Evolutionary conservation across 2,113 vertebrate genomes (phyloP).

Genomic region (Embiotoca jacksoni): DNA sequence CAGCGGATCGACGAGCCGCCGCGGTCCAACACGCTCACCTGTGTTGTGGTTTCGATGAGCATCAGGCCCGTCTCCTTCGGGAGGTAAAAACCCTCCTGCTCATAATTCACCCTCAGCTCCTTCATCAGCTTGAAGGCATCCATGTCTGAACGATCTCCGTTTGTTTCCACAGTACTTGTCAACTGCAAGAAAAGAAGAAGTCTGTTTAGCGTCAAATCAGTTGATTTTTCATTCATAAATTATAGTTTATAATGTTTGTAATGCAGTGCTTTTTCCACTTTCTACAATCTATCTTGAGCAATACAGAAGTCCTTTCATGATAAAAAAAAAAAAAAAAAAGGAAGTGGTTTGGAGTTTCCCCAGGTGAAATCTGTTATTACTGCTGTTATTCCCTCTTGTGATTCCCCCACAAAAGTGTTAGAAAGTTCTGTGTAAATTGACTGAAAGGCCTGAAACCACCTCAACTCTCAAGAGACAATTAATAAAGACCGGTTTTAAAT

Average conservation of each 20-base stretch:
- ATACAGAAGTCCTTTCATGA: too few species aligned
- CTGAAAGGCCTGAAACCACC: too few species aligned
- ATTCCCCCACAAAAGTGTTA: too few species aligned
- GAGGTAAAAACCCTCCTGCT: slow-evolving; percentile 90
- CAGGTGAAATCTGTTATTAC: background rate
- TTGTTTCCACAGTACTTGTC: slow-evolving; percentile 39
- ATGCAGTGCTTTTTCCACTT: too few species aligned
- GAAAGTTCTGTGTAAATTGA: too few species aligned
- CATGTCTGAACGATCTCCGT: slow-evolving; percentile 64
- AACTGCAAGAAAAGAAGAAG: slow-evolving; percentile 24
- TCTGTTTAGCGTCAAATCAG: too few species aligned
- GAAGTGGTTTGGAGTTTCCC: background rate
- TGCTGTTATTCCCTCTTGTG: too few species aligned
- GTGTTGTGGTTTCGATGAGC: slow-evolving; percentile 88
- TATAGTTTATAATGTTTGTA: too few species aligned
- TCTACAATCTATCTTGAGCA: background rate
- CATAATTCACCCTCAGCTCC: slow-evolving; percentile 90
- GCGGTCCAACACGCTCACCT: slow-evolving; percentile 78
- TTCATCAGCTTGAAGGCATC: slow-evolving; percentile 91
- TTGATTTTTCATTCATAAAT: too few species aligned
- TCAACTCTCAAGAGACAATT: too few species aligned
- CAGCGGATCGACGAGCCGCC: too few species aligned
- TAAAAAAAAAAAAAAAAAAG: background rate
- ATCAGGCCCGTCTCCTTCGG: slow-evolving; percentile 91
- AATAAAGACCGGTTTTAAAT: too few species aligned